Base-by-base conservation (phyloP, 2,113 vertebrate species). In the Tychaedon coryphoeus region DNA sequence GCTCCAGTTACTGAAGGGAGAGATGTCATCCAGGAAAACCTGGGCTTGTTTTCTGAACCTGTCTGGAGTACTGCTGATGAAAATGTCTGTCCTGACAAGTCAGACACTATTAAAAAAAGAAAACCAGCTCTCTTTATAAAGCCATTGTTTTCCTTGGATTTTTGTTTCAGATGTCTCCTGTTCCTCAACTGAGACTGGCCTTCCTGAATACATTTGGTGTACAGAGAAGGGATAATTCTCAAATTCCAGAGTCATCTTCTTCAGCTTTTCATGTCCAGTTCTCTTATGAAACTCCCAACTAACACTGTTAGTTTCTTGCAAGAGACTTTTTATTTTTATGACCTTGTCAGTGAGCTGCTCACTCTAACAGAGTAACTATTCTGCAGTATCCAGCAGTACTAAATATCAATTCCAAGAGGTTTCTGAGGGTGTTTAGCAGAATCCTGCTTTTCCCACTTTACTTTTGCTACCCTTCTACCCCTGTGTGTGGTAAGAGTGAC, bases 1-100 rank as follows among this genome's bases (percentile, higher is more conserved):
- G 90, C 56, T 96, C 93, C 78, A 89, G 24, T 95, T 96, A 71
- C 76, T 74, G 53, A 80, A 47, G 60, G 64, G 61, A 79, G 58
- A 88, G 36, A 77, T 1, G 1, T 77, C 72, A 88, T 31, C 8
- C 25, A 88, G 58, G 74, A 64, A 67, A 86, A 83, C 56, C 69
- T 83, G 38, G 50, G 58, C 56, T 94, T 94, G 85, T 86, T 94
- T 96, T 85, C 64, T 94, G 57, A 92, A 47, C 57, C 77, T 86
- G 33, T 38, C 74, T 76, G 48, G 43, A 87, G 40, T 16, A 8
- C 40, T 67, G 45, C 58, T 94, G n/a, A 19, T 83, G 76, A 60
- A 79, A 80, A 65, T 23, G 29, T 62, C 34, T 91, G 51, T 66
- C 60, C 90, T 83, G 47, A 62, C 38, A 74, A 92, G 34, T 67